Evolutionary conservation across 2,113 vertebrate genomes (phyloP), one percentile per base, ranked within the genome.

Genomic region (Grammomys dolichurus): DNA sequence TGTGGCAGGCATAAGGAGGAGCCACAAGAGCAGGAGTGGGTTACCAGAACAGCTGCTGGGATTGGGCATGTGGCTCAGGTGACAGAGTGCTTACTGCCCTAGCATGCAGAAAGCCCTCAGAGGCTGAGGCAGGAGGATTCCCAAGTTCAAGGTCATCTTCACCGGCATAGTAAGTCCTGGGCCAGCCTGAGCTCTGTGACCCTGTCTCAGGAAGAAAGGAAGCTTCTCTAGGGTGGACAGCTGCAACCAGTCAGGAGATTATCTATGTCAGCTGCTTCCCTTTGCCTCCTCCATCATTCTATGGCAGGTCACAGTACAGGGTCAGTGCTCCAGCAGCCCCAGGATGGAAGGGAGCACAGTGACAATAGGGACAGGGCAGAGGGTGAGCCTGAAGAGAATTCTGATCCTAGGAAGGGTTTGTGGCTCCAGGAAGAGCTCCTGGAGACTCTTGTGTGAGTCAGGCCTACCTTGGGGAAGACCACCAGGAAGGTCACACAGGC

Each of bases 221-320:
- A 65, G 40, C 56, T 60, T 7, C 17, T 63, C n/a, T 3, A 16
- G 22, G 51, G 3, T 82, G 33, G 78, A 40, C 28, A 65, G 48
- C 60, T 46, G 48, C 0, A 0, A 0, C 7, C 14, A 7, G 33
- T 40, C 20, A 0, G 5, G 22, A 40, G 43, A 20, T 11, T 3
- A 19, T 19, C 40, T 36, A 75, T 3, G 11, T 36, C 28, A 12
- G 1, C 12, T 24, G 24, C 0, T 4, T 82, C 70, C n/a, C 92
- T 24, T 48, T 6, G 5, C 65, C 5, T 63, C 3, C 0, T 63
- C 2, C 0, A 2, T 19, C 1, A 36, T 13, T 78, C 12, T 11
- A 17, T 58, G n/a, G 48, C n/a, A n/a, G 43, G 31, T 65, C 51
- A 3, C 1, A 0, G 8, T 16, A 46, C 26, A 4, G 13, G 36